Percentiles rank a stretch among this genome's conserved stretches.
Conservation (phyloP, 2,797 vertebrate species). For the Micrastur ruficollis region DNA sequence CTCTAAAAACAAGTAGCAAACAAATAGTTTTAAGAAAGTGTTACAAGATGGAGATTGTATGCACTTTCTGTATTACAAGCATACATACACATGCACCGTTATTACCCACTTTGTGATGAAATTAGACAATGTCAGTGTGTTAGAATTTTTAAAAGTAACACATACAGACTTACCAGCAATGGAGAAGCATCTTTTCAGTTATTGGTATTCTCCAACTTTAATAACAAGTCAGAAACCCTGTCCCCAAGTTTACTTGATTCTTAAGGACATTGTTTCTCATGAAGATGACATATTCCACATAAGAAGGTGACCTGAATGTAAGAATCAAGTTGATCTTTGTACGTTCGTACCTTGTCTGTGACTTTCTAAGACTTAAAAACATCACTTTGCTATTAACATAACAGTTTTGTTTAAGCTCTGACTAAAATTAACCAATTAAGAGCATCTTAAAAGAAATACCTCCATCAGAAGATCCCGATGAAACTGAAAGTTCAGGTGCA, state of each 20-base stretch:
- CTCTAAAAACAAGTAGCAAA: neutral
- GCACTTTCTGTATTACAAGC: neutral
- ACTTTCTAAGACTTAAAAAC: neutral
- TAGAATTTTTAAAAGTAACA: neutral
- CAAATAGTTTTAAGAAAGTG: neutral
- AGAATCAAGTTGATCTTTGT: neutral
- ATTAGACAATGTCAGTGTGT: neutral
- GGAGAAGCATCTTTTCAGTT: neutral
- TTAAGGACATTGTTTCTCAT: neutral
- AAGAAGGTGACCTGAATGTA: neutral
- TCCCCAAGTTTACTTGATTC: neutral
- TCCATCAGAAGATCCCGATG: slow-evolving; percentile 54
- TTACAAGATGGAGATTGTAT: neutral
- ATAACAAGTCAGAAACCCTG: neutral
- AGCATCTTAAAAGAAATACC: slow-evolving; percentile 20
- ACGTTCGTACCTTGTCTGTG: neutral
- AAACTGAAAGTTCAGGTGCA: slow-evolving; percentile 60
- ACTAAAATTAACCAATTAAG: neutral
- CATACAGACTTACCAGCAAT: neutral
- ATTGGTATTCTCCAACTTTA: neutral
- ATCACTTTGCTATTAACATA: neutral
- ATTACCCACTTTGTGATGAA: neutral
- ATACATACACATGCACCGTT: neutral
- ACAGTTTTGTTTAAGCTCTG: neutral
- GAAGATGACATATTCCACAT: neutral